phyloP scores from a whole-genome alignment of 2,113 vertebrate species.

The Pimephales promelas region DNA sequence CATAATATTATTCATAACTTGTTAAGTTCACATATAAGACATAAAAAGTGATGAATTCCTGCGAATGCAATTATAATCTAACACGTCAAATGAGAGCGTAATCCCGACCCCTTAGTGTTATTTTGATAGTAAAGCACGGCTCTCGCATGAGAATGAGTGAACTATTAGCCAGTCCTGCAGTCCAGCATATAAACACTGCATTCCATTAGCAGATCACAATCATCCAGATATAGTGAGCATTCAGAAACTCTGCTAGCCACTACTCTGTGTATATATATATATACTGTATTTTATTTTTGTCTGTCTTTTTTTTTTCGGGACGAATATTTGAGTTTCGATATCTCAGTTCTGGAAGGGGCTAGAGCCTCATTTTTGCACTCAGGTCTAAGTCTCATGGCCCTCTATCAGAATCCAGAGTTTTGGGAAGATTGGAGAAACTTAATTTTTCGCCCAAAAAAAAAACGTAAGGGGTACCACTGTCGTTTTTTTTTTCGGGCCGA shows the following conservation, averaged over 20 bases:
- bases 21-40: background rate
- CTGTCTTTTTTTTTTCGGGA: no score
- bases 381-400: no score
- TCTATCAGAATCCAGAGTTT: no score
- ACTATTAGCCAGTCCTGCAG: background rate
- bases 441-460: no score
- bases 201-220: background rate
- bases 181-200: background rate
- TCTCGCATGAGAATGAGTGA: background rate
- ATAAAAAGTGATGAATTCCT: constrained; percentile 23
- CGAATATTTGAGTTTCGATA: no score
- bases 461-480: no score
- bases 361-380: no score
- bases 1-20: constrained; percentile 24
- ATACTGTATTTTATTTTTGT: no score
- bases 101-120: background rate
- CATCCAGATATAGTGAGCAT: background rate
- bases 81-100: background rate
- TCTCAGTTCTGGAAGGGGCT: no score
- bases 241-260: background rate
- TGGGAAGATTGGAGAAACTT: no score
- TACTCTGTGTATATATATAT: no score
- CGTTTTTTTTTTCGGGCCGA: no score
- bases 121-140: background rate
- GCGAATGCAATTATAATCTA: constrained; percentile 18